These are phyloP conservation scores for Leptinotarsa texana DNA, from an alignment of 1,140 invertebrate genomes.

Conservation along the genomic window DNA sequence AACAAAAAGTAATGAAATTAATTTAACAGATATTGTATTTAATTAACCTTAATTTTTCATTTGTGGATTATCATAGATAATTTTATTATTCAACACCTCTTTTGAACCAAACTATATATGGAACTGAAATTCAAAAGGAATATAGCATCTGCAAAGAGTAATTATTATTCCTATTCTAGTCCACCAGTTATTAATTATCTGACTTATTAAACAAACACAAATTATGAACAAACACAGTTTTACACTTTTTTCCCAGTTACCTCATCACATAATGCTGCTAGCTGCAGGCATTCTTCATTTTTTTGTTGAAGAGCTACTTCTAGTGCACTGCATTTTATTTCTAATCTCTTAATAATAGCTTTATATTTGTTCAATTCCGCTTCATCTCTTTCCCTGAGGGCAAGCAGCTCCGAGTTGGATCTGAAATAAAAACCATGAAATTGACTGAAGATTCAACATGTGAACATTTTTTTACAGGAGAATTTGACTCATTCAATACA, in stretches of 20 bases:
- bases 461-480: background rate
- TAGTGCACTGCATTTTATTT: slow-evolving; percentile 49
- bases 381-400: slow-evolving; percentile 40
- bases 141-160: too few relatives aligned
- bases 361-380: slow-evolving; percentile 40
- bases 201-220: too few relatives aligned
- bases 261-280: slow-evolving; percentile 50
- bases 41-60: too few relatives aligned
- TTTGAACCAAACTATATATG: too few relatives aligned
- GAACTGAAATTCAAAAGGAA: too few relatives aligned
- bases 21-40: too few relatives aligned
- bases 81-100: too few relatives aligned
- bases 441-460: background rate
- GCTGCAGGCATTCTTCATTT: slow-evolving; percentile 46
- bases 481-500: background rate
- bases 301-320: slow-evolving; percentile 49
- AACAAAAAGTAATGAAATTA: too few relatives aligned
- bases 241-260: slow-evolving; percentile 42
- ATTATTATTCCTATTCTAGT: too few relatives aligned
- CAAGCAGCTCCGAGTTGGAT: slow-evolving; percentile 46
- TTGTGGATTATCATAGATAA: too few relatives aligned
- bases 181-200: too few relatives aligned
- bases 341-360: slow-evolving; percentile 46
- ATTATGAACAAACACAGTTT: background rate
- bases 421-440: slow-evolving; percentile 32